Evolutionary conservation across 2,113 vertebrate species (phyloP), one percentile per base, ranked within the genome.

Genomic region (Albula glossodonta): DNA sequence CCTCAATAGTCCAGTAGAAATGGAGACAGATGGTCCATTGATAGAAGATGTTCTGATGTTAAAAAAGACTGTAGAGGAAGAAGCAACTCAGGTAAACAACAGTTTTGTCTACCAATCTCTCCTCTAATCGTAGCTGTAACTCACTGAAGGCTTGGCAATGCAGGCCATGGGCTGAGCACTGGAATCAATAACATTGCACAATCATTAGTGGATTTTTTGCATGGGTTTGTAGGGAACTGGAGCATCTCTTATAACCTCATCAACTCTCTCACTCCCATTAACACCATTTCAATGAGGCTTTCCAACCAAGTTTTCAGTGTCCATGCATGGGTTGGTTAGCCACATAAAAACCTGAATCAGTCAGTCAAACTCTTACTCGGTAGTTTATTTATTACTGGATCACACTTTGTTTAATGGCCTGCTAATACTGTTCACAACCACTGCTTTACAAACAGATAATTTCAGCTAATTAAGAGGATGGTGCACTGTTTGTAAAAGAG

Each of bases 1-100:
- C 92, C 86, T 96, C 92, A 96, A 94, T 91, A 90, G 95, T 92
- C 97, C 96, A 60, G 96, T 97, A 93, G 97, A 98, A 89, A 97
- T 98, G 96, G 98, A 99, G 93, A 98, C 97, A 87, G 98, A 99
- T 12, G 97, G 96, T 51, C 96, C 96, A 78, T 93, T 97, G 92
- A 95, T 96, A 86, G 98, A 99, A 84, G 98, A 99, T 89, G 95
- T 97, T 90, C 94, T 95, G 93, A 93, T 94, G 91, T 95, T 99
- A 88, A 98, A 96, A 95, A 97, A 97, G 94, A 94, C 96, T 1
- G 95, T 98, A 87, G 96, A 93, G 91, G 96, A 97, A 88, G 96
- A 97, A 94, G 96, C 97, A 91, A 97, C 90, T 91, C 97, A 97
- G 97, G 98, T 98, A 94, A 95, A 91, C 22, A 56, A 78, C 63